Conservation (phyloP, 2,888 invertebrate genomes). For the Cabera pusaria region DNA sequence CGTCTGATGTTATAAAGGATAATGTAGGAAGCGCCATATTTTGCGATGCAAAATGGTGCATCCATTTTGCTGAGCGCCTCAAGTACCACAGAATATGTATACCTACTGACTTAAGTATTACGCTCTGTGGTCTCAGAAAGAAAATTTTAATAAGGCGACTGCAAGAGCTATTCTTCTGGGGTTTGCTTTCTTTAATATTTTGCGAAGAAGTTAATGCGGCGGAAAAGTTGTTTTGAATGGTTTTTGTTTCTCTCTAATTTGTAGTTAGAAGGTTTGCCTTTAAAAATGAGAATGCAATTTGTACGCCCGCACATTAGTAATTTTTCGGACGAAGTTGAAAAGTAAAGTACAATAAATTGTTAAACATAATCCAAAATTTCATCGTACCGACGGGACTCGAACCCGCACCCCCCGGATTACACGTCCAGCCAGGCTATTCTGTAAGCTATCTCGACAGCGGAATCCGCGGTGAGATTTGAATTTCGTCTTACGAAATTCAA, state of each 20-base stretch:
- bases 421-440: too few species aligned
- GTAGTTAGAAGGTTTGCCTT: too few species aligned
- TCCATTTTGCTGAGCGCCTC: slow-evolving; percentile 40
- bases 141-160: slow-evolving; percentile 56
- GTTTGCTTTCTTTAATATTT: slow-evolving; percentile 46
- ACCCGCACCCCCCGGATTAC: too few species aligned
- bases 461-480: too few species aligned
- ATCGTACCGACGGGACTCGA: too few species aligned
- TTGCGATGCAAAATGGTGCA: slow-evolving; percentile 52
- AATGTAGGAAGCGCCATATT: slow-evolving; percentile 34
- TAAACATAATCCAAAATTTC: too few species aligned
- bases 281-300: too few species aligned
- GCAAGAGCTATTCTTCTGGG: slow-evolving; percentile 34
- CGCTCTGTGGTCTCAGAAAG: slow-evolving; percentile 35
- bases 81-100: slow-evolving; percentile 20
- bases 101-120: slow-evolving; percentile 15
- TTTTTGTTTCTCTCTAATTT: slow-evolving; percentile 19
- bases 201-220: slow-evolving; percentile 21
- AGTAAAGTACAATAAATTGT: too few species aligned
- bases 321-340: too few species aligned
- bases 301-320: too few species aligned
- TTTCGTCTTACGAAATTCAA: too few species aligned
- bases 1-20: slow-evolving; percentile 43
- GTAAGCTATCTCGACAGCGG: too few species aligned
- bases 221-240: slow-evolving; percentile 21